Percentiles rank a stretch among this genome's conserved stretches.
These are phyloP conservation scores for Phocoena phocoena DNA, from an alignment of 2,113 vertebrate species.

Conservation along the genomic window DNA sequence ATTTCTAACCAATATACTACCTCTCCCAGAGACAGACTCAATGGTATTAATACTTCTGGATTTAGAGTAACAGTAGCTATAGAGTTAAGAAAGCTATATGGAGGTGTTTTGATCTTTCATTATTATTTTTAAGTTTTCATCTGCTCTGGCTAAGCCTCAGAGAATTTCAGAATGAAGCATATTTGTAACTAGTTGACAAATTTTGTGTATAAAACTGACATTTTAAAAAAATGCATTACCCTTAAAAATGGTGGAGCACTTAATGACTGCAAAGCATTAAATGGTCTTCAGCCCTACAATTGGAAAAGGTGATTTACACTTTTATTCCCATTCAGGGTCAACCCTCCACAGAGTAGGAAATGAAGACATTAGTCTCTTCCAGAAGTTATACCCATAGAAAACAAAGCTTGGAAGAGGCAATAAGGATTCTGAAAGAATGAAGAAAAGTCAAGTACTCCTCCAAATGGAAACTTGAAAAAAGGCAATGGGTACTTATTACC, in stretches of 20 bases:
- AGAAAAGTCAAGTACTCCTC: slow-evolving; percentile 14
- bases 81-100: slow-evolving; percentile 1
- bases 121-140: slow-evolving; percentile 49
- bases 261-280: slow-evolving; percentile 56
- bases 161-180: slow-evolving; percentile 56
- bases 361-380: slow-evolving; percentile 29
- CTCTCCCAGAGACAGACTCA: neutral
- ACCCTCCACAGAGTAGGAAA: neutral
- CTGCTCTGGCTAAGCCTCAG: slow-evolving; percentile 39
- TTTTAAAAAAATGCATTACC: slow-evolving; percentile 45
- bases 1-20: neutral
- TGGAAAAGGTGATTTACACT: slow-evolving; percentile 54
- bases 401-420: neutral
- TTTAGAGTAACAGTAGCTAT: neutral
- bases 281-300: neutral
- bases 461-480: neutral
- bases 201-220: slow-evolving; percentile 68
- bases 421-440: neutral
- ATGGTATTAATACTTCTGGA: neutral
- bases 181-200: slow-evolving; percentile 66
- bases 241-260: slow-evolving; percentile 66
- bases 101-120: slow-evolving; percentile 29
- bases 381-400: slow-evolving; percentile 11
- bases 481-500: neutral
- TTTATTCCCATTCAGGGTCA: slow-evolving; percentile 7